phyloP scores from a whole-genome alignment of 2,888 invertebrate genomes.

The Pristionchus maxplancki region DNA sequence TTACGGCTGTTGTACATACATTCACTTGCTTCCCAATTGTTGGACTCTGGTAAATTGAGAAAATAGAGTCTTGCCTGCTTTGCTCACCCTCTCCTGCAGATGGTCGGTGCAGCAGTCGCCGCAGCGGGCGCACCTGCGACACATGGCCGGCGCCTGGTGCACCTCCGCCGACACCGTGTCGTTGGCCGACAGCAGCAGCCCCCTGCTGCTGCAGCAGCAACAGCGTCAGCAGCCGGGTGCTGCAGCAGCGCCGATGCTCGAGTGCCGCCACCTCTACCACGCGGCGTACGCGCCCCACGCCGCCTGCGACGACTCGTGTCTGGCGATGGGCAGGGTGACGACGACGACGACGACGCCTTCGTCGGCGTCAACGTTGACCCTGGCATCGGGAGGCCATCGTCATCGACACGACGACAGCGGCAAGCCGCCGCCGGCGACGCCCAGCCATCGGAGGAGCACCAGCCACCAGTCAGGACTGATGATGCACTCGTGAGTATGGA shows the following conservation, averaged over 20 bases:
- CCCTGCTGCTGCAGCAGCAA: background rate
- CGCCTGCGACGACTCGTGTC: conserved; percentile 47
- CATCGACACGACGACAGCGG: background rate
- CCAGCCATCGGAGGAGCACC: background rate
- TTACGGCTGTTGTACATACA: background rate
- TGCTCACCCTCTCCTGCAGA: background rate
- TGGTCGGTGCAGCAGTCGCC: conserved; percentile 1
- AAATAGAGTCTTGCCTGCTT: background rate
- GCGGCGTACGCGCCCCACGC: conserved; percentile 47
- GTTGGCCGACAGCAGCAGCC: background rate
- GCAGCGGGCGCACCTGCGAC: background rate
- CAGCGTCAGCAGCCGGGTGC: background rate
- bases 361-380: too few relatives aligned
- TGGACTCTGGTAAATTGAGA: background rate
- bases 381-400: background rate
- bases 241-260: background rate
- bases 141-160: conserved; percentile 25
- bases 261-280: conserved; percentile 45
- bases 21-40: background rate
- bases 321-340: background rate
- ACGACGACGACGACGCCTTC: background rate
- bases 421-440: background rate
- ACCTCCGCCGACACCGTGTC: background rate
- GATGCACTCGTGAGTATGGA: conserved; percentile 32
- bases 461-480: conserved; percentile 46